These are phyloP conservation scores for Pogonocherus hispidulus DNA, from an alignment of 2,888 invertebrate species.

Conservation along the genomic window DNA sequence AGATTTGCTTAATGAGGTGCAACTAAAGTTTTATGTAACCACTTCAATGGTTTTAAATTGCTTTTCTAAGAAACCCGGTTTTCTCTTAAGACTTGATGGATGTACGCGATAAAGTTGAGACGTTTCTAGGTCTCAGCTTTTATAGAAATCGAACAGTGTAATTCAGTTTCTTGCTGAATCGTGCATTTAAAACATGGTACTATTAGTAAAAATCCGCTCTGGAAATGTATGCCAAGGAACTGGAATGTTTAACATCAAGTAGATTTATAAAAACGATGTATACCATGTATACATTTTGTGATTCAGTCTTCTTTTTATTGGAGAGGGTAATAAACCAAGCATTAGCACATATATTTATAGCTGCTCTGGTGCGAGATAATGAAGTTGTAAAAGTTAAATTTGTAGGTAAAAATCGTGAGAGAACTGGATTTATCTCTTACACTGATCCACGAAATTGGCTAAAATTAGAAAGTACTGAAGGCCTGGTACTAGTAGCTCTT, in stretches of 20 bases:
- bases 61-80: constrained; percentile 21
- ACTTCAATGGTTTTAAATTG: constrained; percentile 1
- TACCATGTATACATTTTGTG: not conserved
- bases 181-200: constrained; percentile 40
- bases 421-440: constrained; percentile 15
- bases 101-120: constrained; percentile 41
- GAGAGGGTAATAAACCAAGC: not conserved
- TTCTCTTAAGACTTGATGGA: constrained; percentile 36
- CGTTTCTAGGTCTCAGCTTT: constrained; percentile 45
- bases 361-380: not conserved
- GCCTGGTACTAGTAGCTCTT: not conserved
- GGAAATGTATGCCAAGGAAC: constrained; percentile 44
- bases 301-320: not conserved
- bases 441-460: constrained; percentile 6
- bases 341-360: constrained; percentile 13
- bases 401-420: constrained; percentile 19
- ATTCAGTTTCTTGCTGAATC: constrained; percentile 45
- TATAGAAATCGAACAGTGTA: constrained; percentile 41
- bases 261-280: constrained; percentile 1
- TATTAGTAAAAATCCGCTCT: constrained; percentile 40
- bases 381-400: constrained; percentile 26
- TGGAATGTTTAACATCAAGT: not conserved
- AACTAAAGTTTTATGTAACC: constrained; percentile 21
- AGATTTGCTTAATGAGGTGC: constrained; percentile 27
- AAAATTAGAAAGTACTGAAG: constrained; percentile 24